Conservation (phyloP, 1,140 invertebrate genomes). For the Pseudobourletiella spinata region DNA sequence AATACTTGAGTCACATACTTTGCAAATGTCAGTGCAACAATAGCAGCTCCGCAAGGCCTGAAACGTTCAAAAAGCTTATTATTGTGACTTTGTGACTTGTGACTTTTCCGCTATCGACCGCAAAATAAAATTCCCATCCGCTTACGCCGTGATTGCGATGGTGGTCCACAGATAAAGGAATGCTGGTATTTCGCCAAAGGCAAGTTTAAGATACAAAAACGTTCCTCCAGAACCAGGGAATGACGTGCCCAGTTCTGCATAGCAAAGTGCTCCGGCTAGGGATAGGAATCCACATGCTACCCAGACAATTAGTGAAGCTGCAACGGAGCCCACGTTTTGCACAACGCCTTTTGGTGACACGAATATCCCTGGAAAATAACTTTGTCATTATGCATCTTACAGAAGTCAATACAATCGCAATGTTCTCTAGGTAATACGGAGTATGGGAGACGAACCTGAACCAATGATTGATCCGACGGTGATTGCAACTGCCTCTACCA, state of each 20-base stretch:
- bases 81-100: too few species aligned
- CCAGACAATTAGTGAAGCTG: conserved; percentile 48
- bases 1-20: conserved; percentile 88
- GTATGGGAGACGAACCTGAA: too few species aligned
- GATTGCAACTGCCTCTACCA: too few species aligned
- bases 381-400: too few species aligned
- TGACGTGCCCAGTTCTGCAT: conserved; percentile 91
- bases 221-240: conserved; percentile 91
- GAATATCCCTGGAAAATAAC: too few species aligned
- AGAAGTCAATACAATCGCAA: too few species aligned
- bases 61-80: neutral
- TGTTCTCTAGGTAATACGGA: too few species aligned
- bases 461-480: too few species aligned
- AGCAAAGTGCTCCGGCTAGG: conserved; percentile 50
- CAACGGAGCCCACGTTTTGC: too few species aligned
- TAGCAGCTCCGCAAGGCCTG: conserved; percentile 59
- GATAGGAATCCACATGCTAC: conserved; percentile 46
- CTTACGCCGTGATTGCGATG: conserved; percentile 64
- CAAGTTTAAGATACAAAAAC: conserved; percentile 90
- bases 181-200: conserved; percentile 79
- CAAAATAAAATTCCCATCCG: neutral
- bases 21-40: conserved; percentile 91
- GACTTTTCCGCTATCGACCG: neutral
- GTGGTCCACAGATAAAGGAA: conserved; percentile 97
- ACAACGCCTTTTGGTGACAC: too few species aligned